Evolutionary conservation across 2,888 invertebrate species (phyloP).

Genomic region (Sarcophaga subvicina): DNA sequence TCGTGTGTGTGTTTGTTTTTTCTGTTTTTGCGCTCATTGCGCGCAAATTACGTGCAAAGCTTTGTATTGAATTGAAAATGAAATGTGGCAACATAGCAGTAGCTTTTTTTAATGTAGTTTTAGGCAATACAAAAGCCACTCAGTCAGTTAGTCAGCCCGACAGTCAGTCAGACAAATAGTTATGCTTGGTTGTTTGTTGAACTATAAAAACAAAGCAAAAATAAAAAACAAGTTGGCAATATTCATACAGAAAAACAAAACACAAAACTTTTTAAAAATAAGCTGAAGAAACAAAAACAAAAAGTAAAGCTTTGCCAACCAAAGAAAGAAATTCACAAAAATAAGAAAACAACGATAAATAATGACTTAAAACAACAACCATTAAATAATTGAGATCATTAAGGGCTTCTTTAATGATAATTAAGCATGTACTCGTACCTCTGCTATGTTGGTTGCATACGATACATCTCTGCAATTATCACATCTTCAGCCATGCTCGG

Average conservation of each 20-base stretch:
- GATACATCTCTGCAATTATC: not conserved
- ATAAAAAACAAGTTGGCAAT: slow-evolving; percentile 23
- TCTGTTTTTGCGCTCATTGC: slow-evolving; percentile 67
- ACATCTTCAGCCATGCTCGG: not conserved
- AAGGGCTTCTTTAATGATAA: not conserved
- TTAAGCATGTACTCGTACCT: not conserved
- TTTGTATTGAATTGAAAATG: slow-evolving; percentile 48
- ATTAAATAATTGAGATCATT: not conserved
- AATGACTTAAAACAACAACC: slow-evolving; percentile 7
- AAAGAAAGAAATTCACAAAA: slow-evolving; percentile 2
- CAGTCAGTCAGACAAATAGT: slow-evolving; percentile 56
- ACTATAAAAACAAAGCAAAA: slow-evolving; percentile 29
- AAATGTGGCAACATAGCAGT: slow-evolving; percentile 63
- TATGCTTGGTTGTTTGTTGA: slow-evolving; percentile 66
- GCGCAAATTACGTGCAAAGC: slow-evolving; percentile 69
- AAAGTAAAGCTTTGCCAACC: slow-evolving; percentile 30
- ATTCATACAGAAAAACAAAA: slow-evolving; percentile 9
- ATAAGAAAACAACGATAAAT: slow-evolving; percentile 14
- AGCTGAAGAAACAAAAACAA: too few species aligned
- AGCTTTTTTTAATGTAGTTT: slow-evolving; percentile 45
- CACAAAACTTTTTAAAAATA: slow-evolving; percentile 1
- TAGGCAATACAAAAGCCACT: slow-evolving; percentile 60
- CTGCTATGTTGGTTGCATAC: too few species aligned
- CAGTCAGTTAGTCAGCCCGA: not conserved
- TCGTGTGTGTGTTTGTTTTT: slow-evolving; percentile 27